Evolutionary conservation across 92 coral and sea anemone genomes (phyloP), one percentile per base, ranked within the genome.

Genomic region (Palythoa grandiflora): DNA sequence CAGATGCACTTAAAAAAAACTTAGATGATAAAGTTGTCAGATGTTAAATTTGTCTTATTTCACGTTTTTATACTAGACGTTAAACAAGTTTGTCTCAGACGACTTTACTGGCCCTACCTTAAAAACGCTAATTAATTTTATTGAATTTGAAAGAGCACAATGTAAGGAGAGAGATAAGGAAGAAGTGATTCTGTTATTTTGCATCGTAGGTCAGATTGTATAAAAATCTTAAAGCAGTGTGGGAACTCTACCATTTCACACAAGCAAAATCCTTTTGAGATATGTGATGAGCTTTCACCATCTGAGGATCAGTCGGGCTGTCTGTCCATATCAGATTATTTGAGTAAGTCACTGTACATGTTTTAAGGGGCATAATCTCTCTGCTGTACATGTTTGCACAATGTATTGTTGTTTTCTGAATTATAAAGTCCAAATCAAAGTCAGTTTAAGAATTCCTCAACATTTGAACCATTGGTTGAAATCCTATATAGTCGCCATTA

Each of bases 241-340:
- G 95, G 97, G 50, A 94, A 97, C 57, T 85, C 96, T 35, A 93
- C 92, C 59, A 39, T 81, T 51, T 88, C 88, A 10, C 50, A 79
- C 71, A 88, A 57, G 60, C 50, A 84, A 16, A 28, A 87, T 50
- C 90, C 93, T 36, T 96, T 93, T 73, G 89, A 91, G 52, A 90
- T 92, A 37, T 97, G 99, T 73, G 89, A 90, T 66, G 87, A 90
- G 47, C 79, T 95, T 44, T 97, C 99, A 11, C 99, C 98, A 3
- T 87, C 92, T 44, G 95, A 93, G 66, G 89, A 91, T 21, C 92
- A 95, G 59, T 87, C 96, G 7, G 94, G 94, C 57, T 97, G 99
- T 60, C 96, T 97, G 73, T 97, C 98, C 37, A 84, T 97, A 51
- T 79, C 90, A 38, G 89, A 91, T 28, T 97, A 95, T 72, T 84